phyloP scores from a whole-genome alignment of 1,140 invertebrate genomes.

The Augochlora pura region DNA sequence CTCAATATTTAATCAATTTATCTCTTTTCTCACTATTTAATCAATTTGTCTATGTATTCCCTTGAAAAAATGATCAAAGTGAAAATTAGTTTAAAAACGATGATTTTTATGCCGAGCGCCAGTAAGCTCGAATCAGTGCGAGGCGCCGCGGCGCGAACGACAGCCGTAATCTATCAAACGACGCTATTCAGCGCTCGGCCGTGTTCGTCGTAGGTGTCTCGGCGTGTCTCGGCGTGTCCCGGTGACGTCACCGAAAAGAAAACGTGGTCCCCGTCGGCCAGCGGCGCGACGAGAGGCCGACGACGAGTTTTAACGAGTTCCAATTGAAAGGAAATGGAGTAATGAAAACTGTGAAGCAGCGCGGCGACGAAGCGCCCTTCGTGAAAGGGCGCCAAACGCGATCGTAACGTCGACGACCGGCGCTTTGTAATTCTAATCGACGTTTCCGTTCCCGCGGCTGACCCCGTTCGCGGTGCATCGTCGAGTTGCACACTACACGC shows the following conservation, averaged over 20 bases:
- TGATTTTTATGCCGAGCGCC: no score
- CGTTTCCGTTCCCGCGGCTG: conserved; percentile 23
- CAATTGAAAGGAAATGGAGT: conserved; percentile 54
- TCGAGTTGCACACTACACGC: conserved; percentile 2
- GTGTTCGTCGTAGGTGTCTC: neutral
- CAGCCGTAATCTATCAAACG: neutral
- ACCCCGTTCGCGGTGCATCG: conserved; percentile 10
- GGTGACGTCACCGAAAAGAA: conserved; percentile 32
- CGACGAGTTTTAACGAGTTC: conserved; percentile 42
- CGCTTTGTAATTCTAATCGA: conserved; percentile 43
- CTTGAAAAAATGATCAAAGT: no score
- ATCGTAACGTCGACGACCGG: neutral
- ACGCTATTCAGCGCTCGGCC: neutral
- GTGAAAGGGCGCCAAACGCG: conserved; percentile 17
- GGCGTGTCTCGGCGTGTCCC: no score
- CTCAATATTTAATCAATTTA: no score
- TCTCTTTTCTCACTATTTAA: no score
- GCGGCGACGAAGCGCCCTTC: conserved; percentile 18
- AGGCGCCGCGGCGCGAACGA: neutral
- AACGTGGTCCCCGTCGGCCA: neutral
- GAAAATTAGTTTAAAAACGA: no score
- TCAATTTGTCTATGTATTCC: no score
- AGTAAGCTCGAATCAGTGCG: neutral
- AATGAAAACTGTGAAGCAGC: conserved; percentile 25
- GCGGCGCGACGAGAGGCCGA: neutral